Evolutionary conservation across 35 echinoderm and acorn worm species (phyloP).

Genomic region (Lytechinus pictus): DNA sequence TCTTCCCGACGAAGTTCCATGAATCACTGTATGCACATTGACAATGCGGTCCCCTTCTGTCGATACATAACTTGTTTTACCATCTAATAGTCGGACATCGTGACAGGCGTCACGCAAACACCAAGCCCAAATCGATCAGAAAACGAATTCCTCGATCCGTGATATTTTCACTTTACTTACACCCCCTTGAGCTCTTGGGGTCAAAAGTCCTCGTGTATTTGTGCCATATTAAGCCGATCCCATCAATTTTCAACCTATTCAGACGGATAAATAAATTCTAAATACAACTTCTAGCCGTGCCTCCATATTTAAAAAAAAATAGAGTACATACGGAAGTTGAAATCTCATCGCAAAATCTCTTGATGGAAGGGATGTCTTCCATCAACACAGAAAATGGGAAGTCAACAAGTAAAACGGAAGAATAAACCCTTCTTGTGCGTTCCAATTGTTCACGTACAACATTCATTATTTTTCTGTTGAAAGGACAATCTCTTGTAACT

Average conservation of each 20-base stretch:
- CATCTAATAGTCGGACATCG: not conserved
- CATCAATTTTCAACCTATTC: not conserved
- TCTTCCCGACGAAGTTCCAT: not conserved
- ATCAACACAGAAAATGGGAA: not conserved
- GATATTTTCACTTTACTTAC: not conserved
- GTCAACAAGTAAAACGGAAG: not conserved
- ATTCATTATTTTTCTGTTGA: too few relatives aligned
- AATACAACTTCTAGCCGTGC: not conserved
- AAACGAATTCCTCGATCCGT: conserved; percentile 17
- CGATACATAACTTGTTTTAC: not conserved
- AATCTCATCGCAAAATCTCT: not conserved
- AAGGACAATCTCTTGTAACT: too few relatives aligned
- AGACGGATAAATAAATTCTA: not conserved
- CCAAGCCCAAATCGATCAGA: conserved; percentile 16
- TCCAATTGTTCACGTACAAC: too few relatives aligned
- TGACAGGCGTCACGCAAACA: not conserved
- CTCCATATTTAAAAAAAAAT: not conserved
- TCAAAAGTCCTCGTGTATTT: not conserved
- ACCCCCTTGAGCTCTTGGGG: not conserved
- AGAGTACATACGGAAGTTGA: not conserved
- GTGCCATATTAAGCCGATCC: not conserved
- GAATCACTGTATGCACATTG: not conserved
- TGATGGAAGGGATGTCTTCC: not conserved
- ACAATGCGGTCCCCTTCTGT: not conserved
- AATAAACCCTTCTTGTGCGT: too few relatives aligned